Percentiles rank a stretch among this genome's conserved stretches.
These are phyloP conservation scores for Agrilus planipennis DNA, from an alignment of 1,140 invertebrate genomes.

Conservation along the genomic window DNA sequence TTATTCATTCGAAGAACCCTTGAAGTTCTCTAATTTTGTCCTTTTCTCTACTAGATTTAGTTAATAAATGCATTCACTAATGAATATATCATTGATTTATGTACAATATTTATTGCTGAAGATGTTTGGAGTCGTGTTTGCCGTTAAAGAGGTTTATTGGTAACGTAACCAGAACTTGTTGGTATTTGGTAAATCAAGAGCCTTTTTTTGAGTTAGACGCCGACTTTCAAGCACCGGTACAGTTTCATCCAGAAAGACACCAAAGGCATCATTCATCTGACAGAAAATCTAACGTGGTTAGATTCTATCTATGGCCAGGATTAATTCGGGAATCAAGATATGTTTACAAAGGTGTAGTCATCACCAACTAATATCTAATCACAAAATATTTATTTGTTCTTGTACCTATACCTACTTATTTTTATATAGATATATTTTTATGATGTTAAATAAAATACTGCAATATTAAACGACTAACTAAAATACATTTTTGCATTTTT, in stretches of 20 bases:
- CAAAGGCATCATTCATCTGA: constrained; percentile 43
- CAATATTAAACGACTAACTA: too few species aligned
- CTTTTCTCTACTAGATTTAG: too few species aligned
- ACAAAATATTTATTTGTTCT: not conserved
- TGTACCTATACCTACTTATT: not conserved
- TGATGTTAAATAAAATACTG: too few species aligned
- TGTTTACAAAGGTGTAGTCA: constrained; percentile 48
- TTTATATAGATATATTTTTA: not conserved
- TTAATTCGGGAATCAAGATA: constrained; percentile 44
- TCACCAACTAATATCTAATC: constrained; percentile 29
- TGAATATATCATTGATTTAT: too few species aligned
- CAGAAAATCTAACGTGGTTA: constrained; percentile 45
- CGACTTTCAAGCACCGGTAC: constrained; percentile 45
- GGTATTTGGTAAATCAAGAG: constrained; percentile 44
- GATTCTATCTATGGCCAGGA: constrained; percentile 51
- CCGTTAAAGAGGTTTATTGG: constrained; percentile 40
- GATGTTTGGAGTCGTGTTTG: constrained; percentile 40
- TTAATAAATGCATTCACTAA: too few species aligned
- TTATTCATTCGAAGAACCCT: too few species aligned
- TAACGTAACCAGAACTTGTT: constrained; percentile 43
- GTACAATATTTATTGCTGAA: too few species aligned
- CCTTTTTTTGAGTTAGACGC: constrained; percentile 46
- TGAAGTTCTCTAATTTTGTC: too few species aligned
- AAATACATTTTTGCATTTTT: too few species aligned
- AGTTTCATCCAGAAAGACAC: constrained; percentile 43